Evolutionary conservation across 2,888 invertebrate species (phyloP).

Genomic region (Autographa gamma): DNA sequence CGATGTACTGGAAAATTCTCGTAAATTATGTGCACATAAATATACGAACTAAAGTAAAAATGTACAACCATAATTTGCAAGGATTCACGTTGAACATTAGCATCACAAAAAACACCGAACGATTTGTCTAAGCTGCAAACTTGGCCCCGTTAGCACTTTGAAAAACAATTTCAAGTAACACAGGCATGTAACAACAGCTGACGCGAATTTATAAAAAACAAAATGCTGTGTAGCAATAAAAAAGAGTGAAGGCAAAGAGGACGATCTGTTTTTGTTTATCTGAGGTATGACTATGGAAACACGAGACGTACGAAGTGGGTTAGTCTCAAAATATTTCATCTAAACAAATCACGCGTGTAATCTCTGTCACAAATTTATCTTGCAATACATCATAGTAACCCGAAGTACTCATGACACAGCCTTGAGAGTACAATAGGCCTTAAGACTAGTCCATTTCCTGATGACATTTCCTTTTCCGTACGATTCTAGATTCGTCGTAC

Average conservation of each 20-base stretch:
- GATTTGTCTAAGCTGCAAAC: not conserved
- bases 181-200: not conserved
- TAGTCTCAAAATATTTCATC: not conserved
- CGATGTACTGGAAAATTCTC: conserved; percentile 38
- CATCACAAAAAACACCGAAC: conserved; percentile 3
- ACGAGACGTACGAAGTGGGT: not conserved
- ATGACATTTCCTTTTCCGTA: conserved; percentile 68
- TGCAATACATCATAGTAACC: conserved; percentile 52
- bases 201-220: not conserved
- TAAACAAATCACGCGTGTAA: conserved; percentile 6
- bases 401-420: conserved; percentile 52
- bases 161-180: conserved; percentile 3
- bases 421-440: conserved; percentile 70
- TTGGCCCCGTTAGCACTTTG: conserved; percentile 1
- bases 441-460: conserved; percentile 71
- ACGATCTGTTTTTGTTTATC: not conserved
- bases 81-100: conserved; percentile 7
- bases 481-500: conserved; percentile 44
- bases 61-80: not conserved
- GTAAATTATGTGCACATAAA: conserved; percentile 11
- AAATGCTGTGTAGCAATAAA: not conserved
- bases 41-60: not conserved
- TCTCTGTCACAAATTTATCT: conserved; percentile 27
- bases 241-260: not conserved
- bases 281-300: not conserved